phyloP scores from a whole-genome alignment of 2,888 invertebrate species.

The Muscina levida region DNA sequence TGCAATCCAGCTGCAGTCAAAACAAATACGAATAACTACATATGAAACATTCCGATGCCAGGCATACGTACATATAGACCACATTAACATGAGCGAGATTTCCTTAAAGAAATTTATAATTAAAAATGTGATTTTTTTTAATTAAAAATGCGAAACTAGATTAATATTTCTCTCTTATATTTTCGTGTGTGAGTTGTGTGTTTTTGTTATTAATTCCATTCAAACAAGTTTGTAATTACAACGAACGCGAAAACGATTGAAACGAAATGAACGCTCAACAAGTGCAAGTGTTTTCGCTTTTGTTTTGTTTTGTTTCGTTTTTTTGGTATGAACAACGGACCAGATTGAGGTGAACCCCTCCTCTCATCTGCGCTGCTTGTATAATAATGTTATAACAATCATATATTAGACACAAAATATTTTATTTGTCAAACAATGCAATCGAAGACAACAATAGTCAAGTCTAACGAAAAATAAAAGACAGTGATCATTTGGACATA shows the following conservation, averaged over 20 bases:
- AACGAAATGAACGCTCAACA: conserved; percentile 5
- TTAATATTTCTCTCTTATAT: not conserved
- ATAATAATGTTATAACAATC: conserved; percentile 10
- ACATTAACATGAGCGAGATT: conserved; percentile 39
- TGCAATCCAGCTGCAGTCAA: conserved; percentile 2
- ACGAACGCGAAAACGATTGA: too few relatives aligned
- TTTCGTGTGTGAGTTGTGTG: too few relatives aligned
- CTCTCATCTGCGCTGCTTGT: not conserved
- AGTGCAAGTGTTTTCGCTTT: conserved; percentile 58
- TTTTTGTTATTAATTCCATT: not conserved
- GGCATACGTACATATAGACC: not conserved
- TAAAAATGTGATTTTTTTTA: conserved; percentile 30
- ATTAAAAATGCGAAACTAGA: conserved; percentile 22
- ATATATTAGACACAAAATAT: not conserved
- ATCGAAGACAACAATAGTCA: too few relatives aligned
- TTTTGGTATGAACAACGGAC: not conserved
- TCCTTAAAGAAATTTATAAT: conserved; percentile 58
- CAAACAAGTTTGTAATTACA: conserved; percentile 8
- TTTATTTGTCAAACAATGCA: too few relatives aligned
- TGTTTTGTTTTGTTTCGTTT: conserved; percentile 1
- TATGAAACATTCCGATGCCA: conserved; percentile 9
- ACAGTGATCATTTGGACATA: too few relatives aligned
- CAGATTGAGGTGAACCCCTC: not conserved
- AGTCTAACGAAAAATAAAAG: too few relatives aligned
- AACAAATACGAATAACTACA: conserved; percentile 10